Conservation (phyloP, 1,140 invertebrate species). For the Heliconius nattereri region DNA sequence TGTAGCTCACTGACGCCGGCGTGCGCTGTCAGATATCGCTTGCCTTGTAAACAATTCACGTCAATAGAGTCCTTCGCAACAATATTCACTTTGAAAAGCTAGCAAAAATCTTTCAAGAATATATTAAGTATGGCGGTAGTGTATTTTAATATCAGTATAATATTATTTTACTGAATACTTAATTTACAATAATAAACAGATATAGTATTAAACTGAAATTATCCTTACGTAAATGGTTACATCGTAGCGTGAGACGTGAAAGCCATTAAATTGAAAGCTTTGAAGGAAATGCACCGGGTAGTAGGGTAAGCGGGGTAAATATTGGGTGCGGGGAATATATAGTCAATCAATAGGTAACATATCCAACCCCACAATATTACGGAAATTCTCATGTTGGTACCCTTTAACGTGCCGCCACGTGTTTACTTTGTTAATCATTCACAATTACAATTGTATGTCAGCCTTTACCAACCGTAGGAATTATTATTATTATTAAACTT, state of each 20-base stretch:
- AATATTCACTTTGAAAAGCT: neutral
- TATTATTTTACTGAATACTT: neutral
- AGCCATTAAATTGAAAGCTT: conserved; percentile 41
- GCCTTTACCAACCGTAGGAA: neutral
- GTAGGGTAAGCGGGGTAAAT: conserved; percentile 34
- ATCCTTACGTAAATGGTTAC: neutral
- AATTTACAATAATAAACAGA: neutral
- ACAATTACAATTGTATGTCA: neutral
- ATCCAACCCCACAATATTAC: conserved; percentile 47
- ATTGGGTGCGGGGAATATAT: conserved; percentile 40
- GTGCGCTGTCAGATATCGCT: conserved; percentile 38
- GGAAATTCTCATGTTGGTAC: conserved; percentile 21
- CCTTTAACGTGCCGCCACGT: conserved; percentile 7
- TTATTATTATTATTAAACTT: neutral
- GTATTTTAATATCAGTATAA: neutral
- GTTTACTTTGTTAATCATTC: conserved; percentile 33
- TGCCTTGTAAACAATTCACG: conserved; percentile 53
- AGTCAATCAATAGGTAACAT: conserved; percentile 57
- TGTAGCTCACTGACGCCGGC: conserved; percentile 42
- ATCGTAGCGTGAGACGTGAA: conserved; percentile 15
- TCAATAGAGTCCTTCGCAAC: conserved; percentile 8
- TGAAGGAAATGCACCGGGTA: conserved; percentile 52
- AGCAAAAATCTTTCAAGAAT: neutral
- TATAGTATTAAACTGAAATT: neutral
- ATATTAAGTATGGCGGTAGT: neutral